A percentile compares a stretch with the other conserved stretches of the same genome.
Evolutionary conservation across 1,140 invertebrate genomes (phyloP).

Genomic region (Tetramorium simillimum): DNA sequence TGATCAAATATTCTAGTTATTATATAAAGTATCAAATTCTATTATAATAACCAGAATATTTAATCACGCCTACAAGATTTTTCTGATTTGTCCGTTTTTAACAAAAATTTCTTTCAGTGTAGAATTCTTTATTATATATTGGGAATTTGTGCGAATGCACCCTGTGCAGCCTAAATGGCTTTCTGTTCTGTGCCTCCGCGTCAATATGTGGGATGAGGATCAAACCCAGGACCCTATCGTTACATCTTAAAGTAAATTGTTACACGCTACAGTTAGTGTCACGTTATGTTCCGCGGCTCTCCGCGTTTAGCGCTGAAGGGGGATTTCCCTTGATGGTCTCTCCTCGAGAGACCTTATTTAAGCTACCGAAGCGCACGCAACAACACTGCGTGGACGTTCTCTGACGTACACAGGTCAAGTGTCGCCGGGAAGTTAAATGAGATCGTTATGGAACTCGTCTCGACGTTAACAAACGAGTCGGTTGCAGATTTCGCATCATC

Average conservation of each 20-base stretch:
- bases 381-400: constrained; percentile 34
- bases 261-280: background rate
- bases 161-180: too few relatives aligned
- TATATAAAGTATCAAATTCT: too few relatives aligned
- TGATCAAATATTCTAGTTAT: too few relatives aligned
- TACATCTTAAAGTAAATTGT: background rate
- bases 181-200: too few relatives aligned
- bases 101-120: too few relatives aligned
- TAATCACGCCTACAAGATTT: too few relatives aligned
- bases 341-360: constrained; percentile 40
- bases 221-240: too few relatives aligned
- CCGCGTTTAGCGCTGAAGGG: background rate
- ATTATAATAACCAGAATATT: too few relatives aligned
- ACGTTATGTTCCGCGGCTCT: background rate
- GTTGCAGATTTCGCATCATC: constrained; percentile 46
- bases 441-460: constrained; percentile 58
- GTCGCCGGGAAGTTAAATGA: constrained; percentile 54
- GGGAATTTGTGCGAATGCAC: too few relatives aligned
- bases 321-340: background rate
- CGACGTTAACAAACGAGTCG: constrained; percentile 45
- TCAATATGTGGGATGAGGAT: too few relatives aligned
- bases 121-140: too few relatives aligned
- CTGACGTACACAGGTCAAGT: constrained; percentile 60
- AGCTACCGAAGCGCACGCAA: constrained; percentile 50
- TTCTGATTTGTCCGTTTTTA: too few relatives aligned